Evolutionary conservation across 2,113 vertebrate species (phyloP).

Genomic region (Campylomormyrus numenius): DNA sequence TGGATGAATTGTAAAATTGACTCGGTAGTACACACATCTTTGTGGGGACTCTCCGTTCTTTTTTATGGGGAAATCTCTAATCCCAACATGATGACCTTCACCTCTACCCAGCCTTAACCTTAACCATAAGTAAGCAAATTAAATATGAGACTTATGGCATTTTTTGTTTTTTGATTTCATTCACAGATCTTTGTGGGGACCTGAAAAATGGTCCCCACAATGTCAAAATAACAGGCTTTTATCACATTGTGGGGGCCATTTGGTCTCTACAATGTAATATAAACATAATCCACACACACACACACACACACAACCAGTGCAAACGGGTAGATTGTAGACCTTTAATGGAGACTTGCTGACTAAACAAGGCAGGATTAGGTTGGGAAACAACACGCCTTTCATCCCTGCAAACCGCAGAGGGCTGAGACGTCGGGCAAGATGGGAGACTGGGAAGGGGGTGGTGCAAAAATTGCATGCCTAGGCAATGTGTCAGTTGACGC

Average conservation of each 20-base stretch:
- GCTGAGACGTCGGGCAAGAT: not conserved
- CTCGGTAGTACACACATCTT: not conserved
- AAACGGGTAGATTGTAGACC: conserved; percentile 33
- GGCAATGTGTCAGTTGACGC: conserved; percentile 56
- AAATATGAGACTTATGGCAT: too few species aligned
- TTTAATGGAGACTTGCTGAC: conserved; percentile 56
- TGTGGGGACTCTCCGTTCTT: too few species aligned
- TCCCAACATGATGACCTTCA: too few species aligned
- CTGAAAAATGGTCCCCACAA: too few species aligned
- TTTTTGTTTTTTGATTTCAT: too few species aligned
- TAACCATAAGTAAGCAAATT: too few species aligned
- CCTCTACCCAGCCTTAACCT: too few species aligned
- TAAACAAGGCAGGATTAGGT: conserved; percentile 59
- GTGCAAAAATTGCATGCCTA: conserved; percentile 47
- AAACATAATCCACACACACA: not conserved
- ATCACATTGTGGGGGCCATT: too few species aligned
- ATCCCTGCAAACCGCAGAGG: conserved; percentile 42
- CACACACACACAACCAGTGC: not conserved
- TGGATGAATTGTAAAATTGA: not conserved
- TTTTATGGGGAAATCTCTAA: too few species aligned
- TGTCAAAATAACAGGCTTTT: too few species aligned
- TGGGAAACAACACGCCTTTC: conserved; percentile 62
- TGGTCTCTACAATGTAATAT: too few species aligned
- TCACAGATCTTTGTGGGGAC: too few species aligned
- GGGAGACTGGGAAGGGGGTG: conserved; percentile 22